These are phyloP conservation scores for Harpalus rubripes DNA, from an alignment of 2,888 invertebrate genomes.

Conservation along the genomic window DNA sequence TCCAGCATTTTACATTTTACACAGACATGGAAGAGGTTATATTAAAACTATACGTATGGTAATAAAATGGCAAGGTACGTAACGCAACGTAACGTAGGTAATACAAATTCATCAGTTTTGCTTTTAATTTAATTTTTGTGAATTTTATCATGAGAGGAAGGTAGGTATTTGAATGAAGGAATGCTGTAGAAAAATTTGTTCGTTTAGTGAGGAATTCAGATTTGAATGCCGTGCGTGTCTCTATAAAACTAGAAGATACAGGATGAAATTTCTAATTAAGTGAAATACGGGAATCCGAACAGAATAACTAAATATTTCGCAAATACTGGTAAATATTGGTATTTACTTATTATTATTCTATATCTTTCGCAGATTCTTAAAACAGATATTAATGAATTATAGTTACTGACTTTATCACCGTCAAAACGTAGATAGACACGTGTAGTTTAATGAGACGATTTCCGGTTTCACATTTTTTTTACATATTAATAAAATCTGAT, in stretches of 20 bases:
- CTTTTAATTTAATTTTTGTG: conserved; percentile 46
- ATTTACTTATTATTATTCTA: too few species aligned
- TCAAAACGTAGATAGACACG: too few species aligned
- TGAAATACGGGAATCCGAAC: neutral
- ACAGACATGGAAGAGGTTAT: conserved; percentile 15
- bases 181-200: conserved; percentile 48
- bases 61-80: conserved; percentile 19
- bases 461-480: too few species aligned
- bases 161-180: conserved; percentile 45
- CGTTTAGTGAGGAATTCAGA: conserved; percentile 37
- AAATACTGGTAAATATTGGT: neutral
- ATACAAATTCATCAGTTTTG: conserved; percentile 26
- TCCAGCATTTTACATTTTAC: conserved; percentile 40
- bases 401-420: too few species aligned
- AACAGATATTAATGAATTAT: too few species aligned
- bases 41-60: conserved; percentile 10
- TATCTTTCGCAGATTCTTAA: too few species aligned
- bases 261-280: conserved; percentile 20
- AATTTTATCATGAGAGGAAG: conserved; percentile 23
- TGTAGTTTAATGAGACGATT: too few species aligned
- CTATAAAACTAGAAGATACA: conserved; percentile 35
- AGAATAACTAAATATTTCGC: neutral
- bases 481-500: too few species aligned
- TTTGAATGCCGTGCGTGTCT: conserved; percentile 14
- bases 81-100: neutral